Percentiles rank a stretch among this genome's conserved stretches.
Evolutionary conservation across 2,113 vertebrate species (phyloP).

Genomic region (Larimichthys polyactis): DNA sequence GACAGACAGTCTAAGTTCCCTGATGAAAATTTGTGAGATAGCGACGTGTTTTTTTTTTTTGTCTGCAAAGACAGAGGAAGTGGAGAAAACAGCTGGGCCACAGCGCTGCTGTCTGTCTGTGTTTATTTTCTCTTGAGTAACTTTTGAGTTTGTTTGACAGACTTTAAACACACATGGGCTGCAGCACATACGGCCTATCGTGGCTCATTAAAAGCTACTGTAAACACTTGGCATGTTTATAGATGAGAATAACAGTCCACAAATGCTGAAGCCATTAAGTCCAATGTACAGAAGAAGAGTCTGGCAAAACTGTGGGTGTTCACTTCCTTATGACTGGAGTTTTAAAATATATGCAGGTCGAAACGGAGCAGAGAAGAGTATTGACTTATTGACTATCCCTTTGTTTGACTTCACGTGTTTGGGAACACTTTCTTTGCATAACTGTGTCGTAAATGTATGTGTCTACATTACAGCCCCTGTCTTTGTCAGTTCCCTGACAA

Average conservation of each 20-base stretch:
- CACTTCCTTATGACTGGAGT: not conserved
- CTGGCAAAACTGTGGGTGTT: not conserved
- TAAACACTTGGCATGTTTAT: constrained; percentile 44
- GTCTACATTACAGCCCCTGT: not conserved
- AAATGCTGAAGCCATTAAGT: constrained; percentile 5
- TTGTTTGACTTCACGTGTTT: constrained; percentile 18
- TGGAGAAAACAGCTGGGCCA: constrained; percentile 7
- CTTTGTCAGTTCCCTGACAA: constrained; percentile 1
- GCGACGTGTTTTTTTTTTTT: not conserved
- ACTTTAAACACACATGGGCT: constrained; percentile 35
- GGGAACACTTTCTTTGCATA: not conserved
- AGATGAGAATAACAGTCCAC: not conserved
- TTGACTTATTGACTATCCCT: not conserved
- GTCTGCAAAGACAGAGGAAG: constrained; percentile 19
- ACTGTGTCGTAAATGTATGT: not conserved
- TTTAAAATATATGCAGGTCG: not conserved
- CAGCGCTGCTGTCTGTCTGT: constrained; percentile 20
- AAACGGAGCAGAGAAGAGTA: not conserved
- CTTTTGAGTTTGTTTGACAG: constrained; percentile 57
- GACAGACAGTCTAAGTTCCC: not conserved
- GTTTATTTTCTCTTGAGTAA: constrained; percentile 52
- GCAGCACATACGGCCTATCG: not conserved
- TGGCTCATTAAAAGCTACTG: constrained; percentile 30
- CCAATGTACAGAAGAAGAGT: not conserved
- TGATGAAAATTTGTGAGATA: not conserved